Evolutionary conservation across 2,888 invertebrate species (phyloP).

Genomic region (Agrilus biguttatus): DNA sequence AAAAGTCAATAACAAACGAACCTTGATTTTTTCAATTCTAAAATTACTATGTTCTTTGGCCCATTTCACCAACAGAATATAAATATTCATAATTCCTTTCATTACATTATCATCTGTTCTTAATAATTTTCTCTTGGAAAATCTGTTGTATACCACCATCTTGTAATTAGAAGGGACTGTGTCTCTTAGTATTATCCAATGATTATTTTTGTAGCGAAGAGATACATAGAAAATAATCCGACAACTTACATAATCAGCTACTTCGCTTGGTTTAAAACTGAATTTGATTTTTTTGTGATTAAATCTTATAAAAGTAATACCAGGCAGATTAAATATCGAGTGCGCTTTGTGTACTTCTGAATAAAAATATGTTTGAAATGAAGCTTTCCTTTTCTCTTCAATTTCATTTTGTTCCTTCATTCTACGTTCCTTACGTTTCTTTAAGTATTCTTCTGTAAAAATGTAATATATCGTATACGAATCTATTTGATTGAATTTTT

Average conservation of each 20-base stretch:
- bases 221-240: slow-evolving; percentile 13
- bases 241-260: slow-evolving; percentile 10
- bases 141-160: slow-evolving; percentile 8
- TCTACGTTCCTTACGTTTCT: not conserved
- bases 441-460: slow-evolving; percentile 3
- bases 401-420: not conserved
- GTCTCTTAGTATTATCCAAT: slow-evolving; percentile 15
- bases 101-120: slow-evolving; percentile 10
- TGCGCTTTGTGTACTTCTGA: not conserved
- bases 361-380: slow-evolving; percentile 4
- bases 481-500: no score
- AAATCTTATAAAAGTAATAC: slow-evolving; percentile 12
- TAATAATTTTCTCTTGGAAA: slow-evolving; percentile 8
- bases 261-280: slow-evolving; percentile 11
- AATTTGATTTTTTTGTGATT: slow-evolving; percentile 15
- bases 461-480: not conserved
- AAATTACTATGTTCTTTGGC: slow-evolving; percentile 11
- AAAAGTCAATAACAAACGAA: slow-evolving; percentile 4
- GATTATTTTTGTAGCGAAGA: slow-evolving; percentile 11
- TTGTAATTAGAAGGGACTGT: slow-evolving; percentile 13
- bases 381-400: not conserved
- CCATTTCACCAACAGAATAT: slow-evolving; percentile 10
- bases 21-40: slow-evolving; percentile 11
- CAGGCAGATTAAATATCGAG: slow-evolving; percentile 10
- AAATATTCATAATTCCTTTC: slow-evolving; percentile 9